These are phyloP conservation scores for Bellardia bayeri DNA, from an alignment of 2,888 invertebrate species.

Conservation along the genomic window DNA sequence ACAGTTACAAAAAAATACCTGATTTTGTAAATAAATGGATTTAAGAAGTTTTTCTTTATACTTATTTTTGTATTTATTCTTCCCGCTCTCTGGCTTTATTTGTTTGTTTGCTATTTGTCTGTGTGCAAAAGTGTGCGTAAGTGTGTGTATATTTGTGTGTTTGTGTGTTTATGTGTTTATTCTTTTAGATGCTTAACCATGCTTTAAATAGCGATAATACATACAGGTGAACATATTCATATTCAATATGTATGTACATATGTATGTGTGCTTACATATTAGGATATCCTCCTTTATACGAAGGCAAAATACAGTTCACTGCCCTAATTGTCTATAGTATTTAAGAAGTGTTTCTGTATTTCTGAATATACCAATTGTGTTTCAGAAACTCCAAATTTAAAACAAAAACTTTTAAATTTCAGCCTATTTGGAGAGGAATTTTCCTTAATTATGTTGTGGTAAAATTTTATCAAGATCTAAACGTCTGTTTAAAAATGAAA, in stretches of 20 bases:
- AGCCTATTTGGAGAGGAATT: no score
- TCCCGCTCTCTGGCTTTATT: conserved; percentile 17
- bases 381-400: no score
- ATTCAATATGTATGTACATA: not conserved
- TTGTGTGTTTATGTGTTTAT: conserved; percentile 40
- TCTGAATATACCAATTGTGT: no score
- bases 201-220: conserved; percentile 60
- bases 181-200: conserved; percentile 53
- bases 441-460: no score
- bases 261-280: not conserved
- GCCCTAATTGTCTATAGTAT: no score
- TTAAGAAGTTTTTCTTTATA: conserved; percentile 30
- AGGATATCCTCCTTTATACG: no score
- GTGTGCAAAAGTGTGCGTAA: not conserved
- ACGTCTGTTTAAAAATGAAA: no score
- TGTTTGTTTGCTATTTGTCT: conserved; percentile 44
- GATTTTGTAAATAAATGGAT: conserved; percentile 62
- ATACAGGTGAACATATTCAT: conserved; percentile 46
- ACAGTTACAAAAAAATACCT: conserved; percentile 53
- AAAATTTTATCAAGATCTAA: no score
- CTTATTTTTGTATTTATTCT: conserved; percentile 1
- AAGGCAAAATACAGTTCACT: no score
- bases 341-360: no score
- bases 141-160: not conserved
- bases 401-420: no score